Percentiles rank a stretch among this genome's conserved stretches.
phyloP scores from a whole-genome alignment of 2,888 invertebrate species.

The Timandra comae region DNA sequence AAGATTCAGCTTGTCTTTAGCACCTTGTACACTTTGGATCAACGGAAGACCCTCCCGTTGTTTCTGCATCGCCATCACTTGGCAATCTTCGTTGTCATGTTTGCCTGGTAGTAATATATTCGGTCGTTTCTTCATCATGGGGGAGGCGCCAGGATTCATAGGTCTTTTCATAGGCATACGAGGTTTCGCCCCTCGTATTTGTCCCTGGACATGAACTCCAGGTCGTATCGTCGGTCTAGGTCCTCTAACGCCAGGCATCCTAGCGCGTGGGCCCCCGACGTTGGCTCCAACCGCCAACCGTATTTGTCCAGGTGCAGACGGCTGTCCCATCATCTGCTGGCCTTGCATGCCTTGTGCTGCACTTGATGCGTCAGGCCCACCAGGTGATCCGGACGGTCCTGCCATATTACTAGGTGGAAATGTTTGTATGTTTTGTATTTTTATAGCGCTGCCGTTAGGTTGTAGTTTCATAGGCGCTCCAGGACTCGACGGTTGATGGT shows the following conservation, averaged over 20 bases:
- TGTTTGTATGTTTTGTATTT: constrained; percentile 65
- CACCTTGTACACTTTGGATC: constrained; percentile 85
- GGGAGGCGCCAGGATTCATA: constrained; percentile 34
- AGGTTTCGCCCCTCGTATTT: constrained; percentile 48
- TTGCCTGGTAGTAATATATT: constrained; percentile 82
- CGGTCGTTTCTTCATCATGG: constrained; percentile 68
- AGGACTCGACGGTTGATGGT: constrained; percentile 48
- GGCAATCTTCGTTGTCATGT: constrained; percentile 85
- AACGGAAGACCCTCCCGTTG: constrained; percentile 83
- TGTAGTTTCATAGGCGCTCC: constrained; percentile 46
- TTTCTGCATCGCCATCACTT: constrained; percentile 84
- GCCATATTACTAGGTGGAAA: constrained; percentile 51
- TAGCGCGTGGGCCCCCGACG: constrained; percentile 37
- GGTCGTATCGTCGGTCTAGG: constrained; percentile 54
- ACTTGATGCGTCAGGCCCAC: constrained; percentile 8
- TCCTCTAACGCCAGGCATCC: constrained; percentile 53
- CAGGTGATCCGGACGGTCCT: constrained; percentile 33
- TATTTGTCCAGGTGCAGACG: constrained; percentile 50
- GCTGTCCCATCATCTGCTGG: constrained; percentile 34
- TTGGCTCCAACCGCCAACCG: constrained; percentile 57
- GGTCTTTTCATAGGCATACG: constrained; percentile 65
- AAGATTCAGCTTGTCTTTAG: constrained; percentile 78
- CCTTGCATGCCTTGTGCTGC: background rate
- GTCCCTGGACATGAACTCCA: constrained; percentile 62
- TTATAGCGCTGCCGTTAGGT: constrained; percentile 29